Percentiles rank a stretch among this genome's conserved stretches.
These are phyloP conservation scores for Pristionchus entomophagus DNA, from an alignment of 2,888 invertebrate species.

Conservation along the genomic window DNA sequence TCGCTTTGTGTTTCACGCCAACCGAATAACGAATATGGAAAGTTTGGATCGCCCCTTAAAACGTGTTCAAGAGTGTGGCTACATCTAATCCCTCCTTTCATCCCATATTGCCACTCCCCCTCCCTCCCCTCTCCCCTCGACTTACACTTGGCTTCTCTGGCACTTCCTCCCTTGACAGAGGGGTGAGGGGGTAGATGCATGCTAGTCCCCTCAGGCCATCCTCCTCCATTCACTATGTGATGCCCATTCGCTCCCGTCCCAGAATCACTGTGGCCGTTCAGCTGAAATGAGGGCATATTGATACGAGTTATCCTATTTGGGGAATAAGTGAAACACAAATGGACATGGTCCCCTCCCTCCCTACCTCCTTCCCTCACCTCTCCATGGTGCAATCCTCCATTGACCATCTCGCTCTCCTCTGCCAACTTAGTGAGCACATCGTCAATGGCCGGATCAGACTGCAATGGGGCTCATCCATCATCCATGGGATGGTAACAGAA, in stretches of 20 bases:
- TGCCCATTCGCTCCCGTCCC: no score
- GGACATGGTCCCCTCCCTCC: background rate
- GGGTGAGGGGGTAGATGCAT: conserved; percentile 37
- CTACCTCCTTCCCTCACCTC: background rate
- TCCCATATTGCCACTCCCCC: background rate
- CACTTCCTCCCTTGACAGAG: background rate
- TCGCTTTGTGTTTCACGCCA: background rate
- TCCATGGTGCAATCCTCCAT: background rate
- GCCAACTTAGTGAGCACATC: conserved; percentile 32
- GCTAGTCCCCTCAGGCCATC: conserved; percentile 36
- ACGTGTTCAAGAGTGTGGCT: no score
- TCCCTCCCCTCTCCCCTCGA: background rate
- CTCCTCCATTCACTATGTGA: background rate
- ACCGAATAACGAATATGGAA: no score
- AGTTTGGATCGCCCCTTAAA: no score
- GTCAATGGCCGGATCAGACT: conserved; percentile 43
- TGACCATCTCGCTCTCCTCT: conserved; percentile 38
- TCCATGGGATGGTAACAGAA: no score
- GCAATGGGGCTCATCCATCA: no score
- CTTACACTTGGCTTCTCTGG: conserved; percentile 27
- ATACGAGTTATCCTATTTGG: background rate
- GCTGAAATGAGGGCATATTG: background rate
- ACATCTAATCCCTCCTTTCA: background rate
- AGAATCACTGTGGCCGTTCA: background rate
- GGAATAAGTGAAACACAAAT: background rate